Percentiles rank a stretch among this genome's conserved stretches.
These are phyloP conservation scores for Catharus ustulatus DNA, from an alignment of 2,797 vertebrate genomes.

Conservation along the genomic window DNA sequence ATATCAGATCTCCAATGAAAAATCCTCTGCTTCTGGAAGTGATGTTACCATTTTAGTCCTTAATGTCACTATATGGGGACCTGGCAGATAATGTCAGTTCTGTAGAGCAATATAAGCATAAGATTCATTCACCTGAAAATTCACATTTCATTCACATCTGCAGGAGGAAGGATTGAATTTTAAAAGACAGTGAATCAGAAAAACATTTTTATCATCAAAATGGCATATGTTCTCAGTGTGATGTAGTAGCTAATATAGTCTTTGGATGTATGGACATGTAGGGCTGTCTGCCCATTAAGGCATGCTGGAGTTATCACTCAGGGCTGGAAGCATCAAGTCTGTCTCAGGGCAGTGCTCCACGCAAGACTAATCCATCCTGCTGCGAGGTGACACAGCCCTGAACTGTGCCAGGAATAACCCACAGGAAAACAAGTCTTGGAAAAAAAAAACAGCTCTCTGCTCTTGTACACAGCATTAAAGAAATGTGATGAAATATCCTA, in stretches of 20 bases:
- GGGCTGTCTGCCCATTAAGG: background rate
- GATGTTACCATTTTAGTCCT: background rate
- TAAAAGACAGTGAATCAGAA: background rate
- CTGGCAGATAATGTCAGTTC: background rate
- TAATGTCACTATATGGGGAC: background rate
- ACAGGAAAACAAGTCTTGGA: background rate
- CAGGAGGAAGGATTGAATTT: background rate
- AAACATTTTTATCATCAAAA: background rate
- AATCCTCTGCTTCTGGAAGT: background rate
- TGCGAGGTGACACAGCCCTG: background rate
- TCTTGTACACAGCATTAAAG: background rate
- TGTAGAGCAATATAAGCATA: background rate
- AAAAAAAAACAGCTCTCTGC: background rate
- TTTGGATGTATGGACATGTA: background rate
- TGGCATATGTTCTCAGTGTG: background rate
- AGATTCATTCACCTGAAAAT: background rate
- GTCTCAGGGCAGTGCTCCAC: background rate
- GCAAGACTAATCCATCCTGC: background rate
- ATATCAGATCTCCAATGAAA: background rate
- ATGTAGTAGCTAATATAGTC: background rate
- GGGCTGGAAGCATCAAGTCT: background rate
- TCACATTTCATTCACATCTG: background rate
- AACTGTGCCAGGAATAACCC: background rate
- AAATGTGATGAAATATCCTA: background rate
- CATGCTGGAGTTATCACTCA: background rate